Evolutionary conservation across 2,797 vertebrate species (phyloP), one percentile per base, ranked within the genome.

Genomic region (Gymnodraco acuticeps): DNA sequence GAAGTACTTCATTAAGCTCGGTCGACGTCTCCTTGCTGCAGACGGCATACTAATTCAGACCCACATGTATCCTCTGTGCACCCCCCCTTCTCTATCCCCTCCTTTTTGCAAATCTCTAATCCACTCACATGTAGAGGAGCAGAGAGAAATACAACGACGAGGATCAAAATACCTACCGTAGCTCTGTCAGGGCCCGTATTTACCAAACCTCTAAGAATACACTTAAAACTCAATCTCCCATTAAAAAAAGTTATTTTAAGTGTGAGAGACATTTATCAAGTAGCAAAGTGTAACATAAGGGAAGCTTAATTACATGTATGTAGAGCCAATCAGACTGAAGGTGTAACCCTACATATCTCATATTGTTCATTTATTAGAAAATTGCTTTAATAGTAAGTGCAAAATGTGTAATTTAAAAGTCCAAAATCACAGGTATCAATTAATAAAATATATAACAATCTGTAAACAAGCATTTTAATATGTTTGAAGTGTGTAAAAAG

Each of bases 1-100:
- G 80, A 81, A 74, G 71, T 64, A 70, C 83, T 87, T 88, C 82
- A 81, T 88, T 80, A 87, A 85, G 69, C 70, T 67, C 23, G 16
- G 83, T 79, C 65, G 54, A 86, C 82, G 86, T 76, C 31, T 8
- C 67, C 2, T 63, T 10, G n/a, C 46, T 11, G 20, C 67, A 68
- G 60, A 54, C 47, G 12, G 87, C 67, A 82, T 81, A 85, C 74
- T 78, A 80, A 88, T 72, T 60, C 63, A 82, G 43, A 48, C 48
- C 38, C 62, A 55, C 63, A 52, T 68, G 53, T 64, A 47, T 64
- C 74, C 58, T 38, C 53, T 33, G 14, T 45, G 27, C 61, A 14
- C 8, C 41, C 33, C 23, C n/a, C 14, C 4, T 11, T 23, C 23
- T 38, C 16, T 20, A 16, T 48, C 50, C 45, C 51, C 45, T 59